These are phyloP conservation scores for Arrhamphus sclerolepis DNA, from an alignment of 2,797 vertebrate genomes.

Conservation along the genomic window DNA sequence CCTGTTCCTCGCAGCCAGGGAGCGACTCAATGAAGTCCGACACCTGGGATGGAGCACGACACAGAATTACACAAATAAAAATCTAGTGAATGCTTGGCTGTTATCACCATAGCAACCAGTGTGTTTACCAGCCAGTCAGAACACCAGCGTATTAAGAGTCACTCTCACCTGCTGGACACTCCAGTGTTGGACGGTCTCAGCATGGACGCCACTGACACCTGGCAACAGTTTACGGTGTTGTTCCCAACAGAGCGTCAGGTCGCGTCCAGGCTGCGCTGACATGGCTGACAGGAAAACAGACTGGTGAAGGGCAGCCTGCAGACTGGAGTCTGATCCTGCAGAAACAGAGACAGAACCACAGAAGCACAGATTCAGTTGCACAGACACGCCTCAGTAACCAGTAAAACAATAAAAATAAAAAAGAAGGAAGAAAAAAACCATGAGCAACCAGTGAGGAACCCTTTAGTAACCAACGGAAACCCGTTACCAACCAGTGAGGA, in stretches of 20 bases:
- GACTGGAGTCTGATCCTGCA: constrained; percentile 46
- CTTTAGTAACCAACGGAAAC: too few relatives aligned
- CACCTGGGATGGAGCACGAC: constrained; percentile 76
- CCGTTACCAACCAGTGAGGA: too few relatives aligned
- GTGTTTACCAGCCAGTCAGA: background rate
- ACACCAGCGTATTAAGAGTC: background rate
- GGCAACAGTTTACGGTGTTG: constrained; percentile 80
- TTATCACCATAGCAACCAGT: background rate
- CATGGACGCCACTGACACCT: constrained; percentile 64
- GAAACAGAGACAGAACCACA: background rate
- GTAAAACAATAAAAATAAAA: too few relatives aligned
- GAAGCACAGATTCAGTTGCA: background rate
- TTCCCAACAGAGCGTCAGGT: constrained; percentile 79
- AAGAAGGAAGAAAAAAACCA: too few relatives aligned
- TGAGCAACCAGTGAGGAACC: too few relatives aligned
- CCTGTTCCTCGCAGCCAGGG: constrained; percentile 89
- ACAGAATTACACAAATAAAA: background rate
- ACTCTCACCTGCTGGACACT: constrained; percentile 76
- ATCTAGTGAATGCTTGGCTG: too few relatives aligned
- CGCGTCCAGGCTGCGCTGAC: constrained; percentile 71
- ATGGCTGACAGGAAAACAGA: constrained; percentile 79
- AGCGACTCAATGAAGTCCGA: constrained; percentile 89
- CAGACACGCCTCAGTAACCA: too few relatives aligned
- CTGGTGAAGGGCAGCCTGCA: constrained; percentile 69
- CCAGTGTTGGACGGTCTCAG: constrained; percentile 71